A percentile compares a stretch with the other conserved stretches of the same genome.
Conservation (phyloP, 2,113 vertebrate species). For the Oncorhynchus keta region DNA sequence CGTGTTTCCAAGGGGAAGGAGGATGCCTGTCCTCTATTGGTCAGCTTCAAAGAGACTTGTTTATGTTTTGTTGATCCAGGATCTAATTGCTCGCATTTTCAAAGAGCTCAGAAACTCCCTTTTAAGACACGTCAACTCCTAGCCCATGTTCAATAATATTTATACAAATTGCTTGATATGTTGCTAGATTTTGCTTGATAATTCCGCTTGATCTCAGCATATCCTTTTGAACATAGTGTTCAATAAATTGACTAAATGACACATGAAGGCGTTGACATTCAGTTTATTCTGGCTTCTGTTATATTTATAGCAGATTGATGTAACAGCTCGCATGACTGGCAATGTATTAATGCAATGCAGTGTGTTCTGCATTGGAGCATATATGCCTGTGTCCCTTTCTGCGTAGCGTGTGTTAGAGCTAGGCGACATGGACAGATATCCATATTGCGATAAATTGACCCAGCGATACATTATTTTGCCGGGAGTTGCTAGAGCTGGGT, state of each 20-base stretch:
- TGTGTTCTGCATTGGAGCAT: conserved; percentile 14
- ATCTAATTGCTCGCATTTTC: conserved; percentile 48
- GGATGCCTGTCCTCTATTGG: conserved; percentile 65
- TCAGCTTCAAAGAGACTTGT: conserved; percentile 44
- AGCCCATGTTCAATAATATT: no score
- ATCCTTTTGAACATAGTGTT: not conserved
- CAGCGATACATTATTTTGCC: no score
- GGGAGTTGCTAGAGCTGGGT: no score
- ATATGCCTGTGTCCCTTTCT: conserved; percentile 18
- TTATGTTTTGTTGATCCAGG: conserved; percentile 33
- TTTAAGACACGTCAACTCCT: no score
- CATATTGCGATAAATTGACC: not conserved
- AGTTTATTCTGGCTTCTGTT: not conserved
- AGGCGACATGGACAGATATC: no score
- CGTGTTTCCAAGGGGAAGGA: conserved; percentile 70
- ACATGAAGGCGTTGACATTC: no score
- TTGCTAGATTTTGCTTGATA: no score
- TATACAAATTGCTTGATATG: no score
- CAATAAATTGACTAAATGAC: not conserved
- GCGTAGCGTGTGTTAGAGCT: conserved; percentile 1
- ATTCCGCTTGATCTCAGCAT: not conserved
- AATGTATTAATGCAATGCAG: conserved; percentile 19
- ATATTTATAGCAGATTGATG: not conserved
- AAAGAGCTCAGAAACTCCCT: conserved; percentile 11
- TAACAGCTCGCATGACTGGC: conserved; percentile 13